These are phyloP conservation scores for Neodiprion lecontei DNA, from an alignment of 1,140 invertebrate genomes.

Conservation along the genomic window DNA sequence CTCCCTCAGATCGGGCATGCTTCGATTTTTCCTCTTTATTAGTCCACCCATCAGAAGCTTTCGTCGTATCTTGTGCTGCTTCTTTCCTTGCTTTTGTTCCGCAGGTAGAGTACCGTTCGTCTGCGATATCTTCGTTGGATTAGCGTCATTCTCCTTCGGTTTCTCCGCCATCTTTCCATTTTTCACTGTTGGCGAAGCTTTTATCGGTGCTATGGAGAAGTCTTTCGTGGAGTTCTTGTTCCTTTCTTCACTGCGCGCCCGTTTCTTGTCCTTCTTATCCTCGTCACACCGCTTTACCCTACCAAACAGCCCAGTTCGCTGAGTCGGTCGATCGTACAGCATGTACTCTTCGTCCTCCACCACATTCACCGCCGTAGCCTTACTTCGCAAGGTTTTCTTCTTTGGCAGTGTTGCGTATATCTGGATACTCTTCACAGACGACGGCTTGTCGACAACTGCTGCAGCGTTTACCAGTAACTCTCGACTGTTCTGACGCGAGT, in stretches of 20 bases:
- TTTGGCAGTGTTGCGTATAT: conserved; percentile 92
- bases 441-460: conserved; percentile 61
- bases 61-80: conserved; percentile 88
- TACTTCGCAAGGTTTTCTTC: conserved; percentile 76
- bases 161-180: conserved; percentile 61
- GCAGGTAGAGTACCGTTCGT: conserved; percentile 11
- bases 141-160: conserved; percentile 60
- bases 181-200: conserved; percentile 64
- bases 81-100: conserved; percentile 80
- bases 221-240: conserved; percentile 75
- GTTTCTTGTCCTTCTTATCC: conserved; percentile 77
- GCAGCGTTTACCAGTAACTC: conserved; percentile 64
- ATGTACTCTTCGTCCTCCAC: conserved; percentile 76
- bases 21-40: conserved; percentile 86
- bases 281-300: conserved; percentile 73
- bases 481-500: conserved; percentile 70
- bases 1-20: conserved; percentile 89
- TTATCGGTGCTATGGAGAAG: conserved; percentile 68
- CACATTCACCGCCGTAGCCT: conserved; percentile 66
- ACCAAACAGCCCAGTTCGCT: conserved; percentile 72
- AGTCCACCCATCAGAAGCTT: conserved; percentile 89
- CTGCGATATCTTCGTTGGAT: conserved; percentile 32
- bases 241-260: conserved; percentile 82
- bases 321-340: conserved; percentile 68
- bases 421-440: conserved; percentile 75